Conservation (phyloP, 2,888 invertebrate genomes). For the Lasiommata megera region DNA sequence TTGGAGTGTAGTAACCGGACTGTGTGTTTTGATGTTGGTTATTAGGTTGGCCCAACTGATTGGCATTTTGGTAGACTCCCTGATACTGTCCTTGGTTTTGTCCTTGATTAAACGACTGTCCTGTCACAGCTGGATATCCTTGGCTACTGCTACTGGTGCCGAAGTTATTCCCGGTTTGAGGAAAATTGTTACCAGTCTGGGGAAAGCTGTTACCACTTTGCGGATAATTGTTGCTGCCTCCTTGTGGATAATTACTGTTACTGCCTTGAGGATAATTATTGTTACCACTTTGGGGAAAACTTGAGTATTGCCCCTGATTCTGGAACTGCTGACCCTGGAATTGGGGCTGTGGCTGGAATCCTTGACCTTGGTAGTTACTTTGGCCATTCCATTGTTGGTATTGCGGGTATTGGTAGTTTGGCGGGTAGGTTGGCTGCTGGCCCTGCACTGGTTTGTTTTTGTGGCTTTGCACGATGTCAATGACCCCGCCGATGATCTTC, state of each 20-base stretch:
- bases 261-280: constrained; percentile 1
- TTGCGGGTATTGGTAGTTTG: constrained; percentile 43
- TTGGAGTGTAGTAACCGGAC: constrained; percentile 22
- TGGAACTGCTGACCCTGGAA: constrained; percentile 37
- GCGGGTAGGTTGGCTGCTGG: constrained; percentile 30
- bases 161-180: constrained; percentile 13
- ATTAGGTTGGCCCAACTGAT: constrained; percentile 23
- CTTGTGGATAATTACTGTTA: constrained; percentile 1
- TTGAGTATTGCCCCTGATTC: constrained; percentile 40
- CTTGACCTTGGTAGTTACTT: constrained; percentile 41
- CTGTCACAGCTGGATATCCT: constrained; percentile 18
- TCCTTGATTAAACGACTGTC: constrained; percentile 23
- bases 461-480: constrained; percentile 68
- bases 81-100: constrained; percentile 23
- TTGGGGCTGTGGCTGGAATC: constrained; percentile 37
- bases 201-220: constrained; percentile 12
- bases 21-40: constrained; percentile 28
- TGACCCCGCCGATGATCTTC: constrained; percentile 72
- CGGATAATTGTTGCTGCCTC: constrained; percentile 22
- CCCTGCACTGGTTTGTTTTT: constrained; percentile 57
- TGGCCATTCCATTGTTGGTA: constrained; percentile 44
- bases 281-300: constrained; percentile 12
- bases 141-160: constrained; percentile 6
- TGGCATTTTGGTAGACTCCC: constrained; percentile 23
- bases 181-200: constrained; percentile 8